Evolutionary conservation across 2,888 invertebrate species (phyloP), one percentile per base, ranked within the genome.

Genomic region (Mesoligia furuncula): DNA sequence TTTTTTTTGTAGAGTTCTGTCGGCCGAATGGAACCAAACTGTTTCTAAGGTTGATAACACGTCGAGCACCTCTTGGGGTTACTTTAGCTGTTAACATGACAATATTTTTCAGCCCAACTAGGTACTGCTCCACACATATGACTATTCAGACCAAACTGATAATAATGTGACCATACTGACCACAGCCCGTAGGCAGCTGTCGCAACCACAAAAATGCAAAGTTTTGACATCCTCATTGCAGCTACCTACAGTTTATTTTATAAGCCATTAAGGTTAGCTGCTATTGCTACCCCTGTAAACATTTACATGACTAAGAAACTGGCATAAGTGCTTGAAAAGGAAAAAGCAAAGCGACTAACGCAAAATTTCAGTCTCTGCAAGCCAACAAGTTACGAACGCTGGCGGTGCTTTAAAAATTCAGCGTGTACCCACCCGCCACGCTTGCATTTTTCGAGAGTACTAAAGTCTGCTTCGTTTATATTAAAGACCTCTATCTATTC

Each of bases 401-500:
- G 90, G 90, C 90, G 91, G 74, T 86, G 89, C 90, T 93, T 96
- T 94, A 96, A 96, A 95, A 94, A 96, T 96, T 95, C 95, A 96
- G 91, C 90, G 91, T 93, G 94, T 95, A 93, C 93, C 93, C 93
- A 91, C 91, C 92, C 93, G 93, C 92, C 90, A 91, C 89, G 94
- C 93, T 94, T 95, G 94, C 95, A 95, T 95, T 96, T 96, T 96
- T 96, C 93, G 96, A 95, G 95, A 94, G 95, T 95, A 95, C 95
- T 95, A 95, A 95, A 96, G 95, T 94, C 96, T 95, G 95, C 96
- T 96, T 96, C 96, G 96, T 96, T 96, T 96, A 96, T 96, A 96
- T 96, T 96, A 96, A 96, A 96, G 95, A 96, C 95, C 96, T 96
- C 96, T 96, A 96, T 96, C 96, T 96, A 96, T 96, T 96, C 96